Evolutionary conservation across 2,888 invertebrate species (phyloP), one percentile per base, ranked within the genome.

Genomic region (Sarcophaga subvicina): DNA sequence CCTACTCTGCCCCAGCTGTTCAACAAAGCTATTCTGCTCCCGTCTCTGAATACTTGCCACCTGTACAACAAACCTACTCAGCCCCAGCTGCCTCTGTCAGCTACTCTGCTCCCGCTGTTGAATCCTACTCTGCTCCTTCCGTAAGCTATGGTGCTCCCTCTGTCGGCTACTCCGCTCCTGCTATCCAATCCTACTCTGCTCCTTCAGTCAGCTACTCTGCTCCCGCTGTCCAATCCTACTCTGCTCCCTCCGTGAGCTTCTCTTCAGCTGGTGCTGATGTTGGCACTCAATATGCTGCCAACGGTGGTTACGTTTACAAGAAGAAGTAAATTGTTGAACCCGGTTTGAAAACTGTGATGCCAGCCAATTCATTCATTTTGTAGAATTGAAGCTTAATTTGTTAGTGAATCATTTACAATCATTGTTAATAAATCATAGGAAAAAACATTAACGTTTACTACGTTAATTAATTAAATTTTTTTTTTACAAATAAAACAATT

Each of bases 291-390:
- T 93, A 93, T 76, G 93, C 91, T 73, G 89, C 92, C 90, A 93
- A 93, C 77, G 93, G 93, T 59, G 93, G 93, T 86, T 93, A 93
- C 76, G 90, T 92, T 88, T 93, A 93, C 91, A 91, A 89, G 88
- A 92, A 89, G 87, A 90, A 91, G 88, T 91, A 91, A 90, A 90
- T 87, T 49, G 22, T 70, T 20, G 0, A 54, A 11, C 45, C 2
- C 3, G 10, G 0, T 47, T 85, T 73, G 67, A 54, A 22, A 83
- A 70, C 62, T 81, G 82, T 80, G 80, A 85, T 83, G 82, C 8
- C 45, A 69, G 49, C 20, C 59, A 80, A 64, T 73, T 79, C 54
- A 54, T 83, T 73, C 69, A 80, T 83, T 73, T 77, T 77, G 62
- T 83, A 83, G 77, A 80, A 77, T 83, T 77, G 72, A 83, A 60